A percentile compares a stretch with the other conserved stretches of the same genome.
Evolutionary conservation across 2,888 invertebrate genomes (phyloP).

Genomic region (Oxycera nigricornis): DNA sequence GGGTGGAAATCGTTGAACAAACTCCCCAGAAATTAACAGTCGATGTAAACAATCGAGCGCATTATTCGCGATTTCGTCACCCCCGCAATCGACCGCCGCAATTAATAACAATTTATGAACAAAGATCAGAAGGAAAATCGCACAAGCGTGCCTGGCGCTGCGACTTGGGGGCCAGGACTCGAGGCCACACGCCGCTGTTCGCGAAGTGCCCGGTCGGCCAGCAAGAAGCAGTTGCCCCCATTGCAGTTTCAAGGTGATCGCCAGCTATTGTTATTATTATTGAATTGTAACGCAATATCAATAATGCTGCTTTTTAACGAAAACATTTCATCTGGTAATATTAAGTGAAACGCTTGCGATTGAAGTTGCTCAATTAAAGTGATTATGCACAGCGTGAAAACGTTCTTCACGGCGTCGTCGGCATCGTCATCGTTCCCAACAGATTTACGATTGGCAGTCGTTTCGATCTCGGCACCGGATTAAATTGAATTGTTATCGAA

Average conservation of each 20-base stretch:
- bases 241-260: not conserved
- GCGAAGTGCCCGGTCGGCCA: not conserved
- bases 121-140: not conserved
- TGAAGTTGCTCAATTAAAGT: not conserved
- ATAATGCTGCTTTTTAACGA: not conserved
- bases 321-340: not conserved
- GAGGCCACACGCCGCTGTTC: too few species aligned
- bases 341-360: not conserved
- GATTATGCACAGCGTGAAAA: too few species aligned
- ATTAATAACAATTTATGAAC: too few species aligned
- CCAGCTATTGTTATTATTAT: not conserved
- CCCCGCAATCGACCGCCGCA: not conserved
- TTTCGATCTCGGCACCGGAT: too few species aligned
- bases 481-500: too few species aligned
- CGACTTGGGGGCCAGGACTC: too few species aligned
- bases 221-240: not conserved
- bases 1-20: not conserved
- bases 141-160: not conserved
- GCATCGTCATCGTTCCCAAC: too few species aligned
- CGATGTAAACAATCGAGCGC: not conserved
- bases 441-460: too few species aligned
- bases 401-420: too few species aligned
- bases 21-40: not conserved
- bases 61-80: not conserved
- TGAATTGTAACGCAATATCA: not conserved